These are phyloP conservation scores for Tinea trinotella DNA, from an alignment of 2,888 invertebrate genomes.

Conservation along the genomic window DNA sequence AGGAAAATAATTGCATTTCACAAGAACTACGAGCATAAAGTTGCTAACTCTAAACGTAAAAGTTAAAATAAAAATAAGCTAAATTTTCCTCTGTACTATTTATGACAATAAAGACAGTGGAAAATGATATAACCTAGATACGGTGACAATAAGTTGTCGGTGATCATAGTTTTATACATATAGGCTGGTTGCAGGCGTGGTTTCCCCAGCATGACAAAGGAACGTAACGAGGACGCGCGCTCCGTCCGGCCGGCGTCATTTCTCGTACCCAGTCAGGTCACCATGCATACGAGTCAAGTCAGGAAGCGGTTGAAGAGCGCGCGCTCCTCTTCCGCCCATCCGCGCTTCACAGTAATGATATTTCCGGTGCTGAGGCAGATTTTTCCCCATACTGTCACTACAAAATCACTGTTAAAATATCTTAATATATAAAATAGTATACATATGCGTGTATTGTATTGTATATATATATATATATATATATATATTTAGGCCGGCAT, in stretches of 20 bases:
- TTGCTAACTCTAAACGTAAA: not conserved
- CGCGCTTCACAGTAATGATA: constrained; percentile 7
- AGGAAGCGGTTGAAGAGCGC: constrained; percentile 17
- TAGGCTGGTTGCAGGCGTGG: not conserved
- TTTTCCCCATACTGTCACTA: not conserved
- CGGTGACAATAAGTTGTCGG: constrained; percentile 1
- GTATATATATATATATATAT: too few relatives aligned
- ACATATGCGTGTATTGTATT: too few relatives aligned
- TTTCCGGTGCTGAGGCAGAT: not conserved
- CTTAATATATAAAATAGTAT: too few relatives aligned
- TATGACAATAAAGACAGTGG: not conserved
- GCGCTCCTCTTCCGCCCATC: constrained; percentile 14
- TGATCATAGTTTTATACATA: not conserved
- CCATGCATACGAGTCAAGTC: constrained; percentile 8
- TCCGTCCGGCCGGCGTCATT: constrained; percentile 33
- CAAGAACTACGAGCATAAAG: not conserved
- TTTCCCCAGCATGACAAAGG: constrained; percentile 13
- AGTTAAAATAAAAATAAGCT: not conserved
- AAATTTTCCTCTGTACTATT: not conserved
- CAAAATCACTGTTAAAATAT: too few relatives aligned
- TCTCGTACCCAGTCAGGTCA: constrained; percentile 18
- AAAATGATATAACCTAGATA: constrained; percentile 1
- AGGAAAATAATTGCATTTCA: not conserved
- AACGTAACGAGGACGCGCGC: constrained; percentile 50
- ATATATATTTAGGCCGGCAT: too few relatives aligned